Percentiles rank a stretch among this genome's conserved stretches.
These are phyloP conservation scores for Empidonax alnorum DNA, from an alignment of 2,113 vertebrate species.

Conservation along the genomic window DNA sequence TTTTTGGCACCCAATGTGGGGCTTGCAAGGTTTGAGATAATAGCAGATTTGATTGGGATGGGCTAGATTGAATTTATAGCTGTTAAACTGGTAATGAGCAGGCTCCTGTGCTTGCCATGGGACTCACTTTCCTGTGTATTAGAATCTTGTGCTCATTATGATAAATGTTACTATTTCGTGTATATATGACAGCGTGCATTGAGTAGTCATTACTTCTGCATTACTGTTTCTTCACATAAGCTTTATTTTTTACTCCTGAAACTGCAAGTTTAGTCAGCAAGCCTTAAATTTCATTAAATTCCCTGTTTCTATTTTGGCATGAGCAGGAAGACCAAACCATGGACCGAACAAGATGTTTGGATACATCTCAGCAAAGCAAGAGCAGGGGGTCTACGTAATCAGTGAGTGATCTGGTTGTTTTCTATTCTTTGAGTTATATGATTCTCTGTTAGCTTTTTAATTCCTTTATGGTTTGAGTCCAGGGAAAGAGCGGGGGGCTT, in stretches of 20 bases:
- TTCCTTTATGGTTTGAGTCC: slow-evolving; percentile 14
- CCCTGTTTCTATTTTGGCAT: neutral
- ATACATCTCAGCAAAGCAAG: neutral
- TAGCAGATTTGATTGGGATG: neutral
- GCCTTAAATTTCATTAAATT: neutral
- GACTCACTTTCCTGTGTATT: neutral
- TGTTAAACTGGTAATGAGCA: neutral
- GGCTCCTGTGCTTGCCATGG: neutral
- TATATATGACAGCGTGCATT: neutral
- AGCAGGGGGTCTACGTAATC: neutral
- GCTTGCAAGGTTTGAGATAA: neutral
- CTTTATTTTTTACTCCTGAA: neutral
- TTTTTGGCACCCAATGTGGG: neutral
- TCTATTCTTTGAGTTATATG: neutral
- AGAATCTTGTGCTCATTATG: neutral
- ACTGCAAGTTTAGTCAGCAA: neutral
- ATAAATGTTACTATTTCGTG: neutral
- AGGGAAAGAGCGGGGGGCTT: neutral
- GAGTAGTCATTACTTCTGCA: neutral
- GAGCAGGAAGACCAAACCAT: neutral
- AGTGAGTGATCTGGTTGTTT: neutral
- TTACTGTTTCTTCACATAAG: neutral
- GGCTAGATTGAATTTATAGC: neutral
- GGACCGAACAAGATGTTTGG: neutral
- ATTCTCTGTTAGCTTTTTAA: slow-evolving; percentile 30